Evolutionary conservation across 1,140 invertebrate species (phyloP).

Genomic region (Idris sp.): DNA sequence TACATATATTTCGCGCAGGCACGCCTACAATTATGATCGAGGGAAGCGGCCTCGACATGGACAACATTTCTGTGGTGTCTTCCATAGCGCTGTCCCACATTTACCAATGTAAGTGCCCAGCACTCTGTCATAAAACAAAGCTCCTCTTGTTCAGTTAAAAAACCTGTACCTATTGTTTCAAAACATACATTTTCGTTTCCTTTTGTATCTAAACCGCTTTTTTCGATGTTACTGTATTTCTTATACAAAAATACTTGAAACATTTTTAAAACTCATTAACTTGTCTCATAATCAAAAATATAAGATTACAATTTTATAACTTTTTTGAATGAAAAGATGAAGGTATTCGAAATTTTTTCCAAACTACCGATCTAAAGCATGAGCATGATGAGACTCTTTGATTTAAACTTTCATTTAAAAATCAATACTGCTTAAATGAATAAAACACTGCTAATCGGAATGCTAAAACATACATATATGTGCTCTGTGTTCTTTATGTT

Average conservation of each 20-base stretch:
- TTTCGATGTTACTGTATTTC: slow-evolving; percentile 18
- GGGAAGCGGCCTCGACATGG: slow-evolving; percentile 84
- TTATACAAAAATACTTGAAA: slow-evolving; percentile 5
- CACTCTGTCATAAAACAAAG: slow-evolving; percentile 38
- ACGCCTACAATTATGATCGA: slow-evolving; percentile 84
- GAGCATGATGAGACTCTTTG: slow-evolving; percentile 42
- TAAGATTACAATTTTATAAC: too few relatives aligned
- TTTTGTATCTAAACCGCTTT: slow-evolving; percentile 23
- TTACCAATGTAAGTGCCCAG: slow-evolving; percentile 86
- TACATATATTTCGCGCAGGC: slow-evolving; percentile 76
- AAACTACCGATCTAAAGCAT: slow-evolving; percentile 26
- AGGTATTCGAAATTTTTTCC: not conserved
- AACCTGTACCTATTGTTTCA: slow-evolving; percentile 26
- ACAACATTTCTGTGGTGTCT: slow-evolving; percentile 86
- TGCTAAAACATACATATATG: slow-evolving; percentile 41
- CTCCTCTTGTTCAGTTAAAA: slow-evolving; percentile 22
- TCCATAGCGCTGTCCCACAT: slow-evolving; percentile 86
- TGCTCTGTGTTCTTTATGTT: slow-evolving; percentile 61
- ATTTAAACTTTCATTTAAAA: slow-evolving; percentile 24
- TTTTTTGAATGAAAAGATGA: too few relatives aligned
- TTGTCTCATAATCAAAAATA: not conserved
- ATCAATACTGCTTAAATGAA: slow-evolving; percentile 47
- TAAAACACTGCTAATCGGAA: slow-evolving; percentile 34
- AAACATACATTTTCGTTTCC: slow-evolving; percentile 6
- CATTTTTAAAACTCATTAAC: too few relatives aligned